These are phyloP conservation scores for Proisotoma minuta DNA, from an alignment of 2,888 invertebrate genomes.

Conservation along the genomic window DNA sequence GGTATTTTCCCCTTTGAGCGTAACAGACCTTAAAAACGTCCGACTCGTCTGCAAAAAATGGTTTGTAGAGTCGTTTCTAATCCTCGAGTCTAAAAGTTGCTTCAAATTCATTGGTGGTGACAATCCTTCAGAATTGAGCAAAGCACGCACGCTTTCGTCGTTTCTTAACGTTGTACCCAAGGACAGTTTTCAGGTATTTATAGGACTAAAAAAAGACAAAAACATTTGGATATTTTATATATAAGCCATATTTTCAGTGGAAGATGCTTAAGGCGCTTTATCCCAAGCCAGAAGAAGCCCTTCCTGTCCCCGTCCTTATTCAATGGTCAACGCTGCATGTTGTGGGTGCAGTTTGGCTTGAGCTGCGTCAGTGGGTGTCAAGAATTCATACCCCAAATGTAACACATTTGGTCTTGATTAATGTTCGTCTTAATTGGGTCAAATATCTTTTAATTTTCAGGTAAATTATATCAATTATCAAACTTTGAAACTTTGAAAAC, in stretches of 20 bases:
- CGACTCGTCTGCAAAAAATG: conserved; percentile 1
- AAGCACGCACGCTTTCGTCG: neutral
- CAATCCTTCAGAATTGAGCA: neutral
- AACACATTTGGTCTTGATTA: neutral
- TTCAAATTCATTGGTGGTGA: neutral
- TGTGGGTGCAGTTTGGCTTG: neutral
- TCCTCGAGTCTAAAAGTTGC: neutral
- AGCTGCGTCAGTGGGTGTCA: conserved; percentile 10
- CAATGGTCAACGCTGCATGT: conserved; percentile 6
- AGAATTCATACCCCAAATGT: neutral
- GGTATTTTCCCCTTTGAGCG: neutral
- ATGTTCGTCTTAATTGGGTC: conserved; percentile 8
- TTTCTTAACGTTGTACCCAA: conserved; percentile 3
- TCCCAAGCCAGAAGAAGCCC: neutral
- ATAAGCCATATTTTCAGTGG: too few relatives aligned
- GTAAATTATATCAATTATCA: too few relatives aligned
- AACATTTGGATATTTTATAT: too few relatives aligned
- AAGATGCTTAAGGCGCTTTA: conserved; percentile 4
- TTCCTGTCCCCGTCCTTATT: conserved; percentile 2
- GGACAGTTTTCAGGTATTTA: conserved; percentile 2
- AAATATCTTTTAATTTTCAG: conserved; percentile 5
- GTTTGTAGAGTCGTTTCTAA: neutral
- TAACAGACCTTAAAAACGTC: neutral
- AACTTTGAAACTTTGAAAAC: too few relatives aligned
- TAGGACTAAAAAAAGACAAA: neutral